phyloP scores from a whole-genome alignment of 2,113 vertebrate genomes.

The Rhabdomys dilectus region DNA sequence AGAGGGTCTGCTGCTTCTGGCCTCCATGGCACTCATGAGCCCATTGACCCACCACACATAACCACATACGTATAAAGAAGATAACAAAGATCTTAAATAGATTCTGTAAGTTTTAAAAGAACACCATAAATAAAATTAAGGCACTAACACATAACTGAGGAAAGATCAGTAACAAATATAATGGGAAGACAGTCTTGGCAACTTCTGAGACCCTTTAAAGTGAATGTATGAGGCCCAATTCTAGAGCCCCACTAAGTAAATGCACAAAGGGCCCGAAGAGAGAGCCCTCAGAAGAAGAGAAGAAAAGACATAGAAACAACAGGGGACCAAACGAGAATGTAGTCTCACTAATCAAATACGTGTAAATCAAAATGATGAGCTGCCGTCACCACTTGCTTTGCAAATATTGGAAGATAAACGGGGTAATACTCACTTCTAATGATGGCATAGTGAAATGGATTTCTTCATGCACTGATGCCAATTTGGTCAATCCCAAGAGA shows the following conservation, averaged over 20 bases:
- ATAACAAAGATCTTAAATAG: neutral
- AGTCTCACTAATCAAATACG: slow-evolving; percentile 5
- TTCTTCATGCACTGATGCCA: neutral
- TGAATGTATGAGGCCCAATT: neutral
- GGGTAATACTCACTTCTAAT: neutral
- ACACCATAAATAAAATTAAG: slow-evolving; percentile 3
- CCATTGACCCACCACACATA: neutral
- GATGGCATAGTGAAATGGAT: neutral
- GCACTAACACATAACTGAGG: neutral
- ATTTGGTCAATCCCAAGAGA: slow-evolving; percentile 14
- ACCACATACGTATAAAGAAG: no score
- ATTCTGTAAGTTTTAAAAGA: neutral
- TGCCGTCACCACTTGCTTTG: slow-evolving; percentile 25
- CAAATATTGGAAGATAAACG: slow-evolving; percentile 52
- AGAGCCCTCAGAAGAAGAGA: neutral
- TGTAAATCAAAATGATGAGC: slow-evolving; percentile 37
- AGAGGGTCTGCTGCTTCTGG: neutral
- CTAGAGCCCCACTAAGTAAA: neutral
- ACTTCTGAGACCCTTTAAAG: slow-evolving; percentile 25
- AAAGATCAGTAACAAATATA: neutral
- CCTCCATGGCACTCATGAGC: neutral
- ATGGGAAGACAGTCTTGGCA: neutral
- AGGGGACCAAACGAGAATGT: slow-evolving; percentile 42
- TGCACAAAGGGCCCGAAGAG: neutral
- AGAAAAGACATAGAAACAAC: neutral